Evolutionary conservation across 2,888 invertebrate species (phyloP), one percentile per base, ranked within the genome.

Genomic region (Hoplodrina blanda): DNA sequence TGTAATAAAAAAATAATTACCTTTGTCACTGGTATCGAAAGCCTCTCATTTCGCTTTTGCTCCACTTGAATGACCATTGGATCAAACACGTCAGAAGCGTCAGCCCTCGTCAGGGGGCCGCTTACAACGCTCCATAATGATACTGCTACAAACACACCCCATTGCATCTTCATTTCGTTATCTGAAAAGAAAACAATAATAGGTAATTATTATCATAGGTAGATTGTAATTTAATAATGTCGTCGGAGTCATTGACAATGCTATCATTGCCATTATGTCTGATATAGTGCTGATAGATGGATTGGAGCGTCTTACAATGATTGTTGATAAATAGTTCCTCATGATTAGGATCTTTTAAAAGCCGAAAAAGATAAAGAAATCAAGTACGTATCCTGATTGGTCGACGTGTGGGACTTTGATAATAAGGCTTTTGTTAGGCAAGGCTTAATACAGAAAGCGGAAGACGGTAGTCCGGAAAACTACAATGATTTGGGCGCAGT

Each of bases 61-160:
- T 62, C 55, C 6, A 77, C 69, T 78, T 81, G 79, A 17, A 77
- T 33, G 33, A 85, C 81, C 33, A n/a, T 67, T n/a, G 85, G 87
- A 15, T 82, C 79, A 57, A 61, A 69, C 3, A 52, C 66, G 19
- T 77, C 62, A 37, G 61, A 52, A 50, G 75, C 77, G 37, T 73
- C 67, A 15, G 62, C 84, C 53, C 49, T 62, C 4, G 62, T 44
- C 13, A 62, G 30, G 0, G 62, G 69, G 13, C 69, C 60, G 53
- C 72, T 71, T 7, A 65, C 66, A 7, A 73, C 53, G 50, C 54
- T 63, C 81, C 81, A 80, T 50, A 85, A 30, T 17, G 71, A 64
- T 19, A 79, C 49, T 19, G 78, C 53, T 19, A 69, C 30, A 11
- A 78, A 73, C 6, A 74, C 19, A 6, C 61, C 44, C 77, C 79